Evolutionary conservation across 2,888 invertebrate species (phyloP), one percentile per base, ranked within the genome.

Genomic region (Epinotia brunnichana): DNA sequence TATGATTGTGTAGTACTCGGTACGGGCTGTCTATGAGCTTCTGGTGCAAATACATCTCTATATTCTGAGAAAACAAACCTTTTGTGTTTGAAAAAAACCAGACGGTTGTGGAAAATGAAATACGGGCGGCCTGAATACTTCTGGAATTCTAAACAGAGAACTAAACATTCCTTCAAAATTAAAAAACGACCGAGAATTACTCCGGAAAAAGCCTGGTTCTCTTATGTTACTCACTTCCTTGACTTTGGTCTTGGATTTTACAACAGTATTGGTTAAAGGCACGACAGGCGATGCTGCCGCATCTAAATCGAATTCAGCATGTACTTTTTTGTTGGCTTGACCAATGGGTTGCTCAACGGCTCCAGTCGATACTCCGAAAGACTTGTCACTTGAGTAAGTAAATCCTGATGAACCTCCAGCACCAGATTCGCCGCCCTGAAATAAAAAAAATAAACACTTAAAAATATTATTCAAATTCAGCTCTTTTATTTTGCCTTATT

Each of bases 221-320:
- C 79, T 76, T 35, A 62, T 19, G 64, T 79, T 86, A 91, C 91
- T 91, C 87, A 92, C 91, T 87, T 92, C 90, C 84, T 90, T 88
- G 1, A 87, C 83, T 76, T 81, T 67, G 66, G 64, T 61, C 54
- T 64, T 56, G 64, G 74, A 24, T 53, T 85, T 61, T 70, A 80
- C 78, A 74, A 83, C 79, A 66, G 79, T 74, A 70, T 77, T 44
- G 72, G 67, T 67, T 39, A 79, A 76, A 51, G 81, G 81, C 41
- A 77, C 74, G 54, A 85, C 83, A 56, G 83, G 80, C 29, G 90
- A 78, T 82, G 90, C 90, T 11, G 79, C 78, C 39, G 83, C 74
- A 24, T 88, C 86, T 21, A 85, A 76, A 69, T 87, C 85, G 3
- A 85, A 79, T 78, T 86, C 85, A 56, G 80, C 82, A 44, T 87